These are phyloP conservation scores for Oligia fasciuncula DNA, from an alignment of 2,888 invertebrate species.

Conservation along the genomic window DNA sequence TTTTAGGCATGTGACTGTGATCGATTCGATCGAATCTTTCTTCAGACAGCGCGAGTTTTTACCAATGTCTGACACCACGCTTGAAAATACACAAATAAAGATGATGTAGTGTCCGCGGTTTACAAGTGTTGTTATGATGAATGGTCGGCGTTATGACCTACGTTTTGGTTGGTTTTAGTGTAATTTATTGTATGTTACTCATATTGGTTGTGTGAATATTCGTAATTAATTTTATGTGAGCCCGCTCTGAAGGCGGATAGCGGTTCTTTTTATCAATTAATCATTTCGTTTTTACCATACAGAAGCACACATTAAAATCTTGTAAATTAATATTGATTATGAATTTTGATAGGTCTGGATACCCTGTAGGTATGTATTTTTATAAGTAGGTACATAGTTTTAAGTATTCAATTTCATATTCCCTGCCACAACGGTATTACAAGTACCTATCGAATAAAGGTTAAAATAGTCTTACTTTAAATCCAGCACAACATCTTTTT, in stretches of 20 bases:
- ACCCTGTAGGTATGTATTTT: background rate
- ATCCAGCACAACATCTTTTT: constrained; percentile 26
- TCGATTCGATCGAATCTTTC: constrained; percentile 86
- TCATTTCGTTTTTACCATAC: constrained; percentile 40
- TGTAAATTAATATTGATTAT: constrained; percentile 12
- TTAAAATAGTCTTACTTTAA: constrained; percentile 13
- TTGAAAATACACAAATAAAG: constrained; percentile 70
- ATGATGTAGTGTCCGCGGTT: constrained; percentile 83
- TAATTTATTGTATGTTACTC: constrained; percentile 73
- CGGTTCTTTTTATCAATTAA: constrained; percentile 43
- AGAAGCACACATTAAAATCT: constrained; percentile 31
- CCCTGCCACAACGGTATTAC: background rate
- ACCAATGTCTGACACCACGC: constrained; percentile 69
- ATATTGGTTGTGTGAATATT: constrained; percentile 43
- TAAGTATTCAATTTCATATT: background rate
- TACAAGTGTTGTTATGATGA: constrained; percentile 81
- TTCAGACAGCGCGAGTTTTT: constrained; percentile 83
- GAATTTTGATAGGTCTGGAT: background rate
- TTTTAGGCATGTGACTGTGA: constrained; percentile 88
- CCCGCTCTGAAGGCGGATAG: constrained; percentile 19
- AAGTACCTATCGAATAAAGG: background rate
- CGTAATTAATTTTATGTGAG: constrained; percentile 38
- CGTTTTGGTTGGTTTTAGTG: constrained; percentile 73
- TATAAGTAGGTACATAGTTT: background rate
- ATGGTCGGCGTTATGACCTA: constrained; percentile 78